Conservation (phyloP, 2,797 vertebrate genomes). For the Pterois miles region DNA sequence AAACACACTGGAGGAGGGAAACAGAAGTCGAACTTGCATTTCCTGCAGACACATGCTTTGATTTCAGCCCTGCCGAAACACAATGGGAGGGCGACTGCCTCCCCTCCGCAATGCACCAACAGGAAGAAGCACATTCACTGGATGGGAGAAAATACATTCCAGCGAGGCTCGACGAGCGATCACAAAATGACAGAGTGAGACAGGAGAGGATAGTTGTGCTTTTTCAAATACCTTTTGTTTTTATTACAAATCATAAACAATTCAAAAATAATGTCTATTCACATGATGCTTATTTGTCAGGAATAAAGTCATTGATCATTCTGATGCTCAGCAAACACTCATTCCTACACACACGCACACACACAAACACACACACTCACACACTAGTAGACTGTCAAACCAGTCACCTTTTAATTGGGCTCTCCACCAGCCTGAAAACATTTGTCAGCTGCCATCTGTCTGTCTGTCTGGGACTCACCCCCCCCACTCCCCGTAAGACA, state of each 20-base stretch:
- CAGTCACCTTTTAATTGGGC: slow-evolving; percentile 81
- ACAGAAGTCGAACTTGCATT: slow-evolving; percentile 74
- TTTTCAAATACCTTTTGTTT: slow-evolving; percentile 59
- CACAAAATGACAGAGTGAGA: slow-evolving; percentile 48
- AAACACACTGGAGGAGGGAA: slow-evolving; percentile 62
- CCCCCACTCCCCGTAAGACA: slow-evolving; percentile 59
- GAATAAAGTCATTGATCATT: slow-evolving; percentile 49
- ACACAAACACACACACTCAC: slow-evolving; percentile 38
- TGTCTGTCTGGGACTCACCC: slow-evolving; percentile 71
- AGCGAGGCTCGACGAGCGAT: slow-evolving; percentile 34
- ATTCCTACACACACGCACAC: slow-evolving; percentile 35
- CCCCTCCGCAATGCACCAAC: slow-evolving; percentile 63
- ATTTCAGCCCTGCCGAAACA: slow-evolving; percentile 70
- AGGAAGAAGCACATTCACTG: slow-evolving; percentile 75
- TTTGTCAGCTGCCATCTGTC: slow-evolving; percentile 87
- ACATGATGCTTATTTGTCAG: slow-evolving; percentile 58
- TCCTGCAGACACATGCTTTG: slow-evolving; percentile 82
- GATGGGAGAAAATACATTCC: slow-evolving; percentile 76
- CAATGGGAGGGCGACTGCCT: slow-evolving; percentile 76
- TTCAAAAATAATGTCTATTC: slow-evolving; percentile 60
- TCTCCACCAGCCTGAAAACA: slow-evolving; percentile 72
- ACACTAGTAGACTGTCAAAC: slow-evolving; percentile 66
- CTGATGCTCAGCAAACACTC: slow-evolving; percentile 18
- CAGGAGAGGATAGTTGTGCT: slow-evolving; percentile 10
- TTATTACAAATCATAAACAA: slow-evolving; percentile 78